These are phyloP conservation scores for Pygoscelis antarcticus DNA, from an alignment of 2,113 vertebrate species.

Conservation along the genomic window DNA sequence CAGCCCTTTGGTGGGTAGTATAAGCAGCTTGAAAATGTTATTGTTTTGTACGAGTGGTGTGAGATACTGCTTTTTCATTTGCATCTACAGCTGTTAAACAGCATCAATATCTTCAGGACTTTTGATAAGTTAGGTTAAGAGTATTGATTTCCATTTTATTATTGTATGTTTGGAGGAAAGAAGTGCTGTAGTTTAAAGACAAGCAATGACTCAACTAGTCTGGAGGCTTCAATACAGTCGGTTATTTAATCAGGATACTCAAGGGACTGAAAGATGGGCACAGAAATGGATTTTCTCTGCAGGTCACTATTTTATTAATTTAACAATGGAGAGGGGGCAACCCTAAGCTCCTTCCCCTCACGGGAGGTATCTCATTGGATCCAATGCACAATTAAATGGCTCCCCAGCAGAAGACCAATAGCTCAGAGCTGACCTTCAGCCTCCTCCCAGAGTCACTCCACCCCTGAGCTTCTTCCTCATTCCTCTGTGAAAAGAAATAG, in stretches of 20 bases:
- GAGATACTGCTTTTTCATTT: conserved; percentile 33
- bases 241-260: conserved; percentile 52
- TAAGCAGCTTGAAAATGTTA: conserved; percentile 28
- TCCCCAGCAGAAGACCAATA: not conserved
- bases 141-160: conserved; percentile 53
- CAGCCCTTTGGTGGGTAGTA: not conserved
- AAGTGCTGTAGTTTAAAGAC: not conserved
- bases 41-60: not conserved
- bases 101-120: conserved; percentile 9
- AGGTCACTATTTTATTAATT: conserved; percentile 47
- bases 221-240: not conserved
- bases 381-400: not conserved
- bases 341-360: not conserved
- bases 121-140: conserved; percentile 20
- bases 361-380: not conserved
- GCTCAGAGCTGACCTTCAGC: not conserved
- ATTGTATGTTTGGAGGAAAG: conserved; percentile 2
- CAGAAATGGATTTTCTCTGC: conserved; percentile 39
- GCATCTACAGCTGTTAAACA: conserved; percentile 41
- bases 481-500: not conserved
- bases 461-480: not conserved
- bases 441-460: not conserved
- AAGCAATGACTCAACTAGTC: conserved; percentile 13
- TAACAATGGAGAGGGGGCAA: not conserved
- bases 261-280: conserved; percentile 36